phyloP scores from a whole-genome alignment of 2,113 vertebrate species.

The Catagonus wagneri region DNA sequence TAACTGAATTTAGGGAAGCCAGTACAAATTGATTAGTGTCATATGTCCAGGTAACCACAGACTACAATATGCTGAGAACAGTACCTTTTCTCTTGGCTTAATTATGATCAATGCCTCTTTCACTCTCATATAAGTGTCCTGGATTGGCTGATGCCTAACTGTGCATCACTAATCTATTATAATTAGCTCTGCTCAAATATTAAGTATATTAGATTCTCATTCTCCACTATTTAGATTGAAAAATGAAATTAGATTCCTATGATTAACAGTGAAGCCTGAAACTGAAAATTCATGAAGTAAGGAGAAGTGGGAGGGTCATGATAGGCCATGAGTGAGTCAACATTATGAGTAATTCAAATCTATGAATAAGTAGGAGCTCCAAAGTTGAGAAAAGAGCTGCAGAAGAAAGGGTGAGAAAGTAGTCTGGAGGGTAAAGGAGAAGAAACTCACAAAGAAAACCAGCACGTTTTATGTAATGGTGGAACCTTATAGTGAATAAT shows the following conservation, averaged over 20 bases:
- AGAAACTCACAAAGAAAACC: slow-evolving; percentile 43
- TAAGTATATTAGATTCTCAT: slow-evolving; percentile 59
- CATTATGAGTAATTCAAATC: slow-evolving; percentile 75
- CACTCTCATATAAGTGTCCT: background rate
- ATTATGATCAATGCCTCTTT: slow-evolving; percentile 47
- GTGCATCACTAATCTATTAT: slow-evolving; percentile 47
- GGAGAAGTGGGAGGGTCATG: slow-evolving; percentile 68
- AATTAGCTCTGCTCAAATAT: slow-evolving; percentile 54
- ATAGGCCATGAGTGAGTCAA: slow-evolving; percentile 76
- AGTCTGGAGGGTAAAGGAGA: slow-evolving; percentile 18
- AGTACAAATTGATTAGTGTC: slow-evolving; percentile 36
- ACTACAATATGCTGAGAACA: background rate
- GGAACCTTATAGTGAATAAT: slow-evolving; percentile 38
- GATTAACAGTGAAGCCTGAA: slow-evolving; percentile 61
- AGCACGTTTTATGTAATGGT: slow-evolving; percentile 27
- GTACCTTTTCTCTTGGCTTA: slow-evolving; percentile 17
- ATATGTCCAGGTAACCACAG: background rate
- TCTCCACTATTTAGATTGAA: slow-evolving; percentile 50
- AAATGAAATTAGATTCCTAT: slow-evolving; percentile 70
- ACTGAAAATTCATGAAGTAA: slow-evolving; percentile 74
- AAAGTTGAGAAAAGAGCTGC: slow-evolving; percentile 56
- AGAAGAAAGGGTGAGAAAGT: slow-evolving; percentile 50
- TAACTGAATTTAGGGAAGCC: slow-evolving; percentile 11
- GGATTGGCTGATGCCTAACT: slow-evolving; percentile 57
- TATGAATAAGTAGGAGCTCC: slow-evolving; percentile 63